These are phyloP conservation scores for Germaria angustata DNA, from an alignment of 2,888 invertebrate species.

Conservation along the genomic window DNA sequence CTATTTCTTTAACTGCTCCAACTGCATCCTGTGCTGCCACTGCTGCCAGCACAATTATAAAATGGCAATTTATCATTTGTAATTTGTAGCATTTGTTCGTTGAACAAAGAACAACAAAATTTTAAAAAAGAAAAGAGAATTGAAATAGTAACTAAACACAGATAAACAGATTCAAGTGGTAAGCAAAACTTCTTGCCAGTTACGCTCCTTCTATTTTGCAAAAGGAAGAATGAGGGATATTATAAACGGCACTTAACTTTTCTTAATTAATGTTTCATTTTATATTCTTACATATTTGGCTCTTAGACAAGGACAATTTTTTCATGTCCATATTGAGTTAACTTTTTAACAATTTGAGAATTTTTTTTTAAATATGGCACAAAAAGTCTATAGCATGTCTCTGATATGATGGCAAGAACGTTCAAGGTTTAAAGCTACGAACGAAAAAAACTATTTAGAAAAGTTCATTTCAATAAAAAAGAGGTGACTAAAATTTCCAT, in stretches of 20 bases:
- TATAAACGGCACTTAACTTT: constrained; percentile 46
- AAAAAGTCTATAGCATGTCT: too few species aligned
- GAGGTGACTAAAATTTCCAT: too few species aligned
- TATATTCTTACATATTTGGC: too few species aligned
- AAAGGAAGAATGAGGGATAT: constrained; percentile 5
- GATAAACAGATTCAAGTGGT: constrained; percentile 44
- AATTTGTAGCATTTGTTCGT: constrained; percentile 64
- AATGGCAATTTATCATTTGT: constrained; percentile 63
- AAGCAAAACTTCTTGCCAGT: background rate
- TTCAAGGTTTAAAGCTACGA: too few species aligned
- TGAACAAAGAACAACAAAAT: constrained; percentile 48
- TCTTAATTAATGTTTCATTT: constrained; percentile 13
- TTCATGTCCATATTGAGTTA: too few species aligned
- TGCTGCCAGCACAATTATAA: constrained; percentile 47
- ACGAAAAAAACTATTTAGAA: too few species aligned
- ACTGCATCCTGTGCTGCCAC: constrained; percentile 1
- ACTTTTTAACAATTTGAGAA: too few species aligned
- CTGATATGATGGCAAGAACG: too few species aligned
- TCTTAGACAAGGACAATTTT: too few species aligned
- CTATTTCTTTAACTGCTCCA: background rate
- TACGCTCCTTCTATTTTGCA: background rate
- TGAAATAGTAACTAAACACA: constrained; percentile 29
- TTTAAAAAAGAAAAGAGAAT: background rate
- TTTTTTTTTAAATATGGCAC: too few species aligned
- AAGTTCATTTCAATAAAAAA: too few species aligned